These are phyloP conservation scores for Bothrops alternatus DNA, from an alignment of 2,797 vertebrate species.

Conservation along the genomic window DNA sequence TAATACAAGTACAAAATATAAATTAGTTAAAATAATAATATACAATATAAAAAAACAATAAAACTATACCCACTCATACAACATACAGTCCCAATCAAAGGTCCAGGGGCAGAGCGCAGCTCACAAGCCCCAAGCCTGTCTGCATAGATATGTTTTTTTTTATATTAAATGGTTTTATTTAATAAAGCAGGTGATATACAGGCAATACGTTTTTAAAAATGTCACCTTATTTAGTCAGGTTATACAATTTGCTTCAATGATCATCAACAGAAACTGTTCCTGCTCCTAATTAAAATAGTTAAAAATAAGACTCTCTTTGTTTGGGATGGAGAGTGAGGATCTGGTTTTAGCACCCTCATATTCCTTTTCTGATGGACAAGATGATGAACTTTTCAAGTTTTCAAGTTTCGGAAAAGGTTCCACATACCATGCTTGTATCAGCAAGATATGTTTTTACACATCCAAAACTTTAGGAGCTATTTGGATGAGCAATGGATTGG, in stretches of 20 bases:
- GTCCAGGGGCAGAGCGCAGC: too few species aligned
- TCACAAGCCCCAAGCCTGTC: too few species aligned
- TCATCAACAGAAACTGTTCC: background rate
- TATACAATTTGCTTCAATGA: background rate
- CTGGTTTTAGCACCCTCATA: background rate
- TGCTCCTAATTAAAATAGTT: background rate
- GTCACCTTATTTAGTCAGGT: background rate
- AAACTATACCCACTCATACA: too few species aligned
- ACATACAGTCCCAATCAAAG: too few species aligned
- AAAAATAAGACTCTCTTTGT: background rate
- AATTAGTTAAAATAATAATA: too few species aligned
- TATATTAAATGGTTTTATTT: background rate
- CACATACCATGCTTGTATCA: background rate
- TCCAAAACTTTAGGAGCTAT: background rate
- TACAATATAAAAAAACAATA: too few species aligned
- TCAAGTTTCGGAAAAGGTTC: background rate
- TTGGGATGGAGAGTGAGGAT: background rate
- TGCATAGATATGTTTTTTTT: too few species aligned
- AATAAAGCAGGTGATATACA: background rate
- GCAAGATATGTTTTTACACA: too few species aligned
- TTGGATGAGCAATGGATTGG: background rate
- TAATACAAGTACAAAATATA: too few species aligned
- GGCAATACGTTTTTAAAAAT: background rate
- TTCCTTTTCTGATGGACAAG: background rate
- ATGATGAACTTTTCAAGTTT: background rate